These are phyloP conservation scores for Falco novaeseelandiae DNA, from an alignment of 2,797 vertebrate genomes.

Conservation along the genomic window DNA sequence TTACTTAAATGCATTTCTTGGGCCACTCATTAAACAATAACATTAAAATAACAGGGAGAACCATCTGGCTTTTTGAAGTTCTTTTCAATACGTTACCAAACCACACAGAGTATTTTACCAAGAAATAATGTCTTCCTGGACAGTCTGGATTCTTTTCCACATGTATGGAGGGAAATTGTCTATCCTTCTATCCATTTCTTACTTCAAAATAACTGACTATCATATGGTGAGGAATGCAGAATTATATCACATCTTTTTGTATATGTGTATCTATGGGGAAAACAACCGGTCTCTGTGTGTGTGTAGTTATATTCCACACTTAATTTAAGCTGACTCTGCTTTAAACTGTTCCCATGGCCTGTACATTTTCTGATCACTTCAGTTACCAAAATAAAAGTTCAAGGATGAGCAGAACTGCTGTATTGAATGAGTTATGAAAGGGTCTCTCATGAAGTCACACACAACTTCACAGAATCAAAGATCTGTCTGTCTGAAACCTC, in stretches of 20 bases:
- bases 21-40: constrained; percentile 58
- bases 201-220: constrained; percentile 14
- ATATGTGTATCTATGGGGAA: background rate
- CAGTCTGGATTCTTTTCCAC: constrained; percentile 34
- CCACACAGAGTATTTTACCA: constrained; percentile 57
- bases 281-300: fast-evolving
- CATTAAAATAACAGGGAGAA: constrained; percentile 61
- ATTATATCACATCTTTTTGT: background rate
- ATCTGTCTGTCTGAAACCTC: background rate
- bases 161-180: constrained; percentile 7
- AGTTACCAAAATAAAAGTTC: background rate
- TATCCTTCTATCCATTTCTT: constrained; percentile 28
- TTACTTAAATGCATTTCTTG: constrained; percentile 67
- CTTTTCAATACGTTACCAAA: constrained; percentile 65
- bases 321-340: background rate
- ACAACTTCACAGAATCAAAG: background rate
- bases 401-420: background rate
- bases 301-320: background rate
- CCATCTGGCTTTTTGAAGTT: constrained; percentile 72
- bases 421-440: background rate
- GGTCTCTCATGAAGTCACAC: background rate
- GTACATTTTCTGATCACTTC: background rate
- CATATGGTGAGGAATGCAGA: background rate
- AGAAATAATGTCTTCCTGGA: constrained; percentile 66
- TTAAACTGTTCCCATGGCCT: background rate